Percentiles rank a stretch among this genome's conserved stretches.
Evolutionary conservation across 2,113 vertebrate species (phyloP).

Genomic region (Sisor rabdophorus): DNA sequence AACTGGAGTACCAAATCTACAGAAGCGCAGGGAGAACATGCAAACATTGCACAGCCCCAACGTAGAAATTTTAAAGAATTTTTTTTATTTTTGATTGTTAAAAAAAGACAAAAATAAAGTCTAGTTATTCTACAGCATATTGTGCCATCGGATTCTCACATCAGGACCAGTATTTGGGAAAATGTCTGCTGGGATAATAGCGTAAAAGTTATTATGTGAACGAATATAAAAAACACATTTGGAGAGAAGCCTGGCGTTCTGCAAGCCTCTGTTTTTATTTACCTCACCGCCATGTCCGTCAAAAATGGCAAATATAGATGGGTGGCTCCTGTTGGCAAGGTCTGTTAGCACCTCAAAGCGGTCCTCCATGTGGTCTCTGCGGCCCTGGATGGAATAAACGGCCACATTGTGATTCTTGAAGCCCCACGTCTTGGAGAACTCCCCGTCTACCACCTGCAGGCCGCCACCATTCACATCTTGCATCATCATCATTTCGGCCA

Average conservation of each 20-base stretch:
- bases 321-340: slow-evolving; percentile 91
- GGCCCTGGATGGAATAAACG: slow-evolving; percentile 97
- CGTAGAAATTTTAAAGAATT: too few species aligned
- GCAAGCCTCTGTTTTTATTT: slow-evolving; percentile 54
- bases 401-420: slow-evolving; percentile 95
- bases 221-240: background rate
- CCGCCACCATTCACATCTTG: slow-evolving; percentile 83
- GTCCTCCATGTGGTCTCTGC: slow-evolving; percentile 98
- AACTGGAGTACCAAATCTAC: too few species aligned
- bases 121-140: background rate
- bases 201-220: too few species aligned
- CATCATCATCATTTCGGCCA: slow-evolving; percentile 98
- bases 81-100: too few species aligned
- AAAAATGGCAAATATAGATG: slow-evolving; percentile 96
- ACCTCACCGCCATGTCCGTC: slow-evolving; percentile 98
- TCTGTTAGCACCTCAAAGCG: slow-evolving; percentile 92
- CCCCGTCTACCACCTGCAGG: slow-evolving; percentile 88
- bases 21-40: too few species aligned
- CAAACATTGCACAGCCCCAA: too few species aligned
- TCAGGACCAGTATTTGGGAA: background rate
- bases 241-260: too few species aligned
- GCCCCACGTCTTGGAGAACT: slow-evolving; percentile 98
- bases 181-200: background rate
- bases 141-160: background rate
- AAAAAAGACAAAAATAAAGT: too few species aligned